Evolutionary conservation across 1,140 invertebrate genomes (phyloP), one percentile per base, ranked within the genome.

Genomic region (Nephotettix cincticeps): DNA sequence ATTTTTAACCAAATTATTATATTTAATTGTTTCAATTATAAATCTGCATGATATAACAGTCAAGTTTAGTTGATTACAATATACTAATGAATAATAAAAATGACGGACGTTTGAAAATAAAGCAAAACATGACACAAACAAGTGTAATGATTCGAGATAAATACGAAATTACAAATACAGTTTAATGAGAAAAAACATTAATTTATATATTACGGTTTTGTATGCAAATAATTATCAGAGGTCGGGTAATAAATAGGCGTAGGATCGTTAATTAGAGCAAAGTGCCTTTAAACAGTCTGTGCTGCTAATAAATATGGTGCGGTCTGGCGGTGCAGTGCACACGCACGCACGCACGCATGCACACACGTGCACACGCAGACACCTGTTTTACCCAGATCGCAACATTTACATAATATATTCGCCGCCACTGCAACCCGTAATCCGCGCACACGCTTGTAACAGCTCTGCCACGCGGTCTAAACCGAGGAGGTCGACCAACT

Each of bases 391-490:
- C 14, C 19, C 14, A 21, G 47, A 4, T 51, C 4, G 47, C 47
- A 4, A 17, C 6, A 51, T 51, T 51, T 51, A 51, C 47, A 51
- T 51, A 51, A 51, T 51, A 51, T 51, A 51, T 51, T 51, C 47
- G n/a, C 47, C 47, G 47, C 47, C n/a, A 51, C 47, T 51, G 47
- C 47, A 51, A 9, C 19, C 47, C n/a, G 47, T 21, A 51, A 21
- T 51, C 21, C 14, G 47, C 21, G 19, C 21, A n/a, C 47, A 19
- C 6, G n/a, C 21, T 51, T n/a, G 47, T 51, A 51, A 51, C 19
- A 51, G 19, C 47, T 51, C 19, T 36, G 32, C 14, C 32, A 14
- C n/a, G n/a, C n/a, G n/a, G n/a, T n/a, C n/a, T n/a, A n/a, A n/a
- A n/a, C n/a, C n/a, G n/a, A n/a, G n/a, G n/a, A n/a, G n/a, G n/a